Conservation (phyloP, 2,888 invertebrate genomes). For the Plagodis pulveraria region DNA sequence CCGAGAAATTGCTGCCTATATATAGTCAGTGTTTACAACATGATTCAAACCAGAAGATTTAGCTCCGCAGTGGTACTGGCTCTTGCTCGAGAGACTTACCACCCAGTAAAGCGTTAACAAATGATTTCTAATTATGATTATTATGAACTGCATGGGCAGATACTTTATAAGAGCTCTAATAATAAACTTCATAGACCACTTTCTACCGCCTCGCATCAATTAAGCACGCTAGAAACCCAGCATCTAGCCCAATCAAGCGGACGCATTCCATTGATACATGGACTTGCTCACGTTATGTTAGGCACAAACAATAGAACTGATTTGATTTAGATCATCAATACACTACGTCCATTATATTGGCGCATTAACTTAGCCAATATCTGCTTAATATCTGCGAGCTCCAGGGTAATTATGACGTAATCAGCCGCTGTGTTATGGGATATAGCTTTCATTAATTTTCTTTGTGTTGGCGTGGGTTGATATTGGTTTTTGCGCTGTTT, state of each 20-base stretch:
- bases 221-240: not conserved
- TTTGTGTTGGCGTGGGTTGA: slow-evolving; percentile 31
- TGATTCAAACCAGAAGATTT: no score
- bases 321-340: slow-evolving; percentile 59
- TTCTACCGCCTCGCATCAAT: not conserved
- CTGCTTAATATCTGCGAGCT: slow-evolving; percentile 45
- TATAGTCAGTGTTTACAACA: no score
- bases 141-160: no score
- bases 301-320: slow-evolving; percentile 54
- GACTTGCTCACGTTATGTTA: slow-evolving; percentile 38
- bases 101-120: no score
- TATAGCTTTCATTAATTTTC: slow-evolving; percentile 40
- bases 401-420: slow-evolving; percentile 52
- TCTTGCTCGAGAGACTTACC: no score
- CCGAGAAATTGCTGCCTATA: no score
- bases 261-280: slow-evolving; percentile 28
- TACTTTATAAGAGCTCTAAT: not conserved
- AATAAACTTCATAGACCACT: slow-evolving; percentile 11
- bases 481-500: slow-evolving; percentile 24
- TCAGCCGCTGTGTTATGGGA: slow-evolving; percentile 36
- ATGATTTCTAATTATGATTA: no score
- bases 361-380: slow-evolving; percentile 55
- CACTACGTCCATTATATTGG: slow-evolving; percentile 47
- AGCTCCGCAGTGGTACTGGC: no score
- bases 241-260: slow-evolving; percentile 13